A percentile compares a stretch with the other conserved stretches of the same genome.
These are phyloP conservation scores for Tragulus kanchil DNA, from an alignment of 2,113 vertebrate species.

Conservation along the genomic window DNA sequence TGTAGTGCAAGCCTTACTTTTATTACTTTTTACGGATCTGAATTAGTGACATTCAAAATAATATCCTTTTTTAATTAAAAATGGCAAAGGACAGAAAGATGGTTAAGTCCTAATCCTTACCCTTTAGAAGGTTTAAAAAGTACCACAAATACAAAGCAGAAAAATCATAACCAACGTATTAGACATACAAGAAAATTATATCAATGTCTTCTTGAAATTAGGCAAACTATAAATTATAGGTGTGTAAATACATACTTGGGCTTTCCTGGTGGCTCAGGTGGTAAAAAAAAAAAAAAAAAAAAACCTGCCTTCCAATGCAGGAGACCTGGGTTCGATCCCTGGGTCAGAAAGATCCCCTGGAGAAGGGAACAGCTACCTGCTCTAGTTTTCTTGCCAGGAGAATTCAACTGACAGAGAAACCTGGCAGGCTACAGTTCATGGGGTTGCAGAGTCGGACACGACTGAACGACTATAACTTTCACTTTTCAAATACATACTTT, in stretches of 20 bases:
- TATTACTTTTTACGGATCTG: constrained; percentile 43
- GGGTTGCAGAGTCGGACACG: neutral
- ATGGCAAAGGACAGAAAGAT: constrained; percentile 12
- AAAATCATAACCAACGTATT: neutral
- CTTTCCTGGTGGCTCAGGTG: neutral
- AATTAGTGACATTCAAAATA: neutral
- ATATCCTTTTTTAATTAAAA: neutral
- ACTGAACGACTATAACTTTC: neutral
- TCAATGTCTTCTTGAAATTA: neutral
- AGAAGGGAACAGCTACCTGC: neutral
- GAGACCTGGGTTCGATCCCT: neutral
- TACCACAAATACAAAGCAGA: constrained; percentile 25
- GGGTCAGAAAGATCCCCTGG: neutral
- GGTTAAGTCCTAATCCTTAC: neutral
- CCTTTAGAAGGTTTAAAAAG: neutral
- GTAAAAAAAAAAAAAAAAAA: neutral
- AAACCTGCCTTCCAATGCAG: neutral
- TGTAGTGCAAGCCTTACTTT: neutral
- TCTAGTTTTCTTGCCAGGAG: neutral
- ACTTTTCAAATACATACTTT: neutral
- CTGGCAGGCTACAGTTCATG: neutral
- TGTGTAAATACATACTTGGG: neutral
- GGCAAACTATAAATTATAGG: neutral
- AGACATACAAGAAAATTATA: neutral
- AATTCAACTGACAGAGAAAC: neutral